Evolutionary conservation across 30 jellyfish, hydroid and myxozoan genomes (phyloP).

Genomic region (Turritopsis rubra): DNA sequence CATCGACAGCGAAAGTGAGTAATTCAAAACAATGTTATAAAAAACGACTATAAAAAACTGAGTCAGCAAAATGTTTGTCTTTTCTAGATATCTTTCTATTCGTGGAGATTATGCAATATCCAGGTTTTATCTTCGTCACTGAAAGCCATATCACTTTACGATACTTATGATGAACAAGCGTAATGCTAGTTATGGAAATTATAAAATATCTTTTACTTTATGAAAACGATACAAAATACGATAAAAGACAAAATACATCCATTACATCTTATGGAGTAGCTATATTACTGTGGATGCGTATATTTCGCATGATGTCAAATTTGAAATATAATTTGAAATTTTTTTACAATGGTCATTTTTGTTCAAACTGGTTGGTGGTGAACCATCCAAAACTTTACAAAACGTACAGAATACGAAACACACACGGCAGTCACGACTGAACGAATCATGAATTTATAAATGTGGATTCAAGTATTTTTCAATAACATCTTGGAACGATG

Average conservation of each 20-base stretch:
- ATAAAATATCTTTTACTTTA: too few species aligned
- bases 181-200: neutral
- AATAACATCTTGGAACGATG: constrained; percentile 22
- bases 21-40: too few species aligned
- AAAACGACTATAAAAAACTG: neutral
- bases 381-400: neutral
- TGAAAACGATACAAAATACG: too few species aligned
- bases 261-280: too few species aligned
- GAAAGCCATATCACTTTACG: constrained; percentile 16
- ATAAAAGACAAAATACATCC: too few species aligned
- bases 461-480: neutral
- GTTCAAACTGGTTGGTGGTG: too few species aligned
- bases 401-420: neutral
- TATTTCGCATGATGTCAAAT: too few species aligned
- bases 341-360: too few species aligned
- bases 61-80: neutral
- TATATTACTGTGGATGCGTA: too few species aligned
- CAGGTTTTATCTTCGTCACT: constrained; percentile 6
- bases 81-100: neutral
- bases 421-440: too few species aligned
- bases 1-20: constrained; percentile 9
- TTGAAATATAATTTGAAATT: too few species aligned
- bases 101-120: neutral
- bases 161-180: neutral
- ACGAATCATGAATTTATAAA: neutral